Conservation (phyloP, 2,888 invertebrate species). For the Bombyx huttoni region DNA sequence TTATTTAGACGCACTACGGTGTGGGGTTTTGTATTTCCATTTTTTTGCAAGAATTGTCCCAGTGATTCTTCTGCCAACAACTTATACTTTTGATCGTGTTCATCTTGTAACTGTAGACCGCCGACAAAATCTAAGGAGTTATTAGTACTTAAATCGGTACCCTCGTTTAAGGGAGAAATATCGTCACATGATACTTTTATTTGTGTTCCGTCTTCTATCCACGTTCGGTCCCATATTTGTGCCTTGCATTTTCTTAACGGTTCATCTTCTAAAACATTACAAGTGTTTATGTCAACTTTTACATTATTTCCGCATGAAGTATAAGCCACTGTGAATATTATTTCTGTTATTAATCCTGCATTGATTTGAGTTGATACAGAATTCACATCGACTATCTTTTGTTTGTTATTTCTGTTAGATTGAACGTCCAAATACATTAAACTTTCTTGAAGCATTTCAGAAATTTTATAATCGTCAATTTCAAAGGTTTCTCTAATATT, state of each 20-base stretch:
- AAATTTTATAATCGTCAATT: constrained; percentile 25
- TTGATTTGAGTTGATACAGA: constrained; percentile 64
- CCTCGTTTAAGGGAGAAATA: constrained; percentile 5
- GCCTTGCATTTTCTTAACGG: constrained; percentile 33
- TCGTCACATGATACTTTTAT: constrained; percentile 39
- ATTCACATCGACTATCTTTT: constrained; percentile 44
- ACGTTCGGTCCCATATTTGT: constrained; percentile 71
- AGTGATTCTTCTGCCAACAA: constrained; percentile 24
- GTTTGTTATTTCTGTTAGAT: constrained; percentile 38
- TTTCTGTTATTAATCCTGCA: constrained; percentile 67
- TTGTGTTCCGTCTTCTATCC: constrained; percentile 62
- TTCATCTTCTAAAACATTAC: constrained; percentile 32
- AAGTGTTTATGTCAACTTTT: constrained; percentile 19
- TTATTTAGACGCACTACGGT: constrained; percentile 32
- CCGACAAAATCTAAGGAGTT: constrained; percentile 12
- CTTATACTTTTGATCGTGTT: constrained; percentile 15
- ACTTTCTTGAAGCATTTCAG: constrained; percentile 41
- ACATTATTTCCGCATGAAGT: constrained; percentile 61
- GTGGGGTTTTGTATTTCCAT: constrained; percentile 13
- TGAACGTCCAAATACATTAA: constrained; percentile 43
- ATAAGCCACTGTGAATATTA: constrained; percentile 72
- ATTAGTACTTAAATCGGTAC: constrained; percentile 13
- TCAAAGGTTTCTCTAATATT: constrained; percentile 13
- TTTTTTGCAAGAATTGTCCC: constrained; percentile 15
- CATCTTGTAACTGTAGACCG: constrained; percentile 9